Evolutionary conservation across 1,140 invertebrate genomes (phyloP).

Genomic region (Cherax destructor): DNA sequence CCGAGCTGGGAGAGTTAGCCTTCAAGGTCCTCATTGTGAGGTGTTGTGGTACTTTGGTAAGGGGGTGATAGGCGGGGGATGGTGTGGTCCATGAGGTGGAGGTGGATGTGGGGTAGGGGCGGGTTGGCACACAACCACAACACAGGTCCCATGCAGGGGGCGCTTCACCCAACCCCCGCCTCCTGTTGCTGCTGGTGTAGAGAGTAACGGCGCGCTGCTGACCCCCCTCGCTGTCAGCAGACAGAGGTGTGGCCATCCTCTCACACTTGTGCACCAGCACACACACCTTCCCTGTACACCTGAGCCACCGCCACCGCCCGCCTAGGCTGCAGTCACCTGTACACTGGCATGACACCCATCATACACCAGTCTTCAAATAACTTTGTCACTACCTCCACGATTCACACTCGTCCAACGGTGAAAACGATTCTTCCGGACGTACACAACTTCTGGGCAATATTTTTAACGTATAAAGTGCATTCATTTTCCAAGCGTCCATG

Average conservation of each 20-base stretch:
- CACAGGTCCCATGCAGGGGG: neutral
- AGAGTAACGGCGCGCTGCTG: neutral
- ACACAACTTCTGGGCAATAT: neutral
- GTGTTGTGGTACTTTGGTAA: neutral
- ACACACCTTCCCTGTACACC: neutral
- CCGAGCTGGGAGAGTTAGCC: neutral
- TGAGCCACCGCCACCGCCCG: neutral
- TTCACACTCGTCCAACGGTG: neutral
- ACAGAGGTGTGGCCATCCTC: neutral
- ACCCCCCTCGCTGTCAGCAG: neutral
- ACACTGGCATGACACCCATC: neutral
- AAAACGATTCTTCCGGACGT: neutral
- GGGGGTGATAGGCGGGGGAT: neutral
- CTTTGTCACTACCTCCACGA: neutral
- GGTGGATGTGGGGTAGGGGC: neutral
- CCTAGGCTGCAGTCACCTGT: neutral
- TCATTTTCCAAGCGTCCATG: neutral
- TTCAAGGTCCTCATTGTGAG: neutral
- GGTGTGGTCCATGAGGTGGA: neutral
- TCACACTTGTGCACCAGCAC: neutral
- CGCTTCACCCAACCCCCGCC: neutral
- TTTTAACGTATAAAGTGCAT: neutral
- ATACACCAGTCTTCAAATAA: neutral
- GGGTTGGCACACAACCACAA: neutral
- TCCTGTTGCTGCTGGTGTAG: neutral